Percentiles rank a stretch among this genome's conserved stretches.
phyloP scores from a whole-genome alignment of 2,113 vertebrate genomes.

The Chrysochloris asiatica region DNA sequence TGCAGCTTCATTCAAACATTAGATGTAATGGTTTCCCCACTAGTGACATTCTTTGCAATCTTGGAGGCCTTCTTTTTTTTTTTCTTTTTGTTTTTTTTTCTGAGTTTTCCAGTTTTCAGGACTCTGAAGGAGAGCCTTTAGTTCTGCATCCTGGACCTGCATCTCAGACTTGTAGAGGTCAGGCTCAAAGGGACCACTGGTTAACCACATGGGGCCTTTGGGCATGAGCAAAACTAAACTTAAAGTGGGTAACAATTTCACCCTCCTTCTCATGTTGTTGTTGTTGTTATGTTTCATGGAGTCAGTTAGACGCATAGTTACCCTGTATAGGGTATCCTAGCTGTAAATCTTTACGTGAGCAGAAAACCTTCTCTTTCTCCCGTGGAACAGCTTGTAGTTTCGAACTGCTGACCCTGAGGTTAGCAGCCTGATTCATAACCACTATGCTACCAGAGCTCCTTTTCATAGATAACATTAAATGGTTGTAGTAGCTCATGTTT shows the following conservation, averaged over 20 bases:
- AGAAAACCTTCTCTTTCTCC: not conserved
- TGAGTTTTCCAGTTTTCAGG: conserved; percentile 97
- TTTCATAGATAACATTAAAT: conserved; percentile 97
- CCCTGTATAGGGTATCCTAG: no score
- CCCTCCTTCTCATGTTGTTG: no score
- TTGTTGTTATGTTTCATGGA: no score
- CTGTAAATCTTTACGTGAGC: no score
- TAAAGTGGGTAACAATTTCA: conserved; percentile 97
- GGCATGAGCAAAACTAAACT: conserved; percentile 98
- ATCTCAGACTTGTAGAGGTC: conserved; percentile 96
- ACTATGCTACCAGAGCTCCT: no score
- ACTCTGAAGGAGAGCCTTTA: conserved; percentile 97
- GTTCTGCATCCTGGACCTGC: conserved; percentile 95
- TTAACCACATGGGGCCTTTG: conserved; percentile 97
- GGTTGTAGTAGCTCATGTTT: conserved; percentile 98
- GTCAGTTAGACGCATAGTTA: no score
- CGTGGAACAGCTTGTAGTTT: no score
- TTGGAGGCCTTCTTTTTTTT: conserved; percentile 99
- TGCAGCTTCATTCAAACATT: conserved; percentile 92
- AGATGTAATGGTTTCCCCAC: conserved; percentile 91
- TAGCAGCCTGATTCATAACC: no score
- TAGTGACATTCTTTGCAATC: conserved; percentile 93
- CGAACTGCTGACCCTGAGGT: no score
- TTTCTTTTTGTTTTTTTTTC: conserved; percentile 99
- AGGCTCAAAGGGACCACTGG: conserved; percentile 92